These are phyloP conservation scores for Poecilobothrus nobilitatus DNA, from an alignment of 2,888 invertebrate species.

Conservation along the genomic window DNA sequence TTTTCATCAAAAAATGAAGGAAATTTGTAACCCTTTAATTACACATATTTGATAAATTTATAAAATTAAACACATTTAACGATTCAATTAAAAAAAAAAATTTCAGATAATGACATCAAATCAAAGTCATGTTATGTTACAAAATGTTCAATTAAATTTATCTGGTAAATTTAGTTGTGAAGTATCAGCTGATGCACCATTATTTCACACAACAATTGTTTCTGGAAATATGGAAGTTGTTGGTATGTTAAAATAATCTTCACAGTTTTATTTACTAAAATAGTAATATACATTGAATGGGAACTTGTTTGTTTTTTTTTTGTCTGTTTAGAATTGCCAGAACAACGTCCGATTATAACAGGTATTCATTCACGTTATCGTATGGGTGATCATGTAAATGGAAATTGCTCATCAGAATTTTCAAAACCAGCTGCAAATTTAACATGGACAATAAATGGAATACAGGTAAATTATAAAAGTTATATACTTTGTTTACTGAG, in stretches of 20 bases:
- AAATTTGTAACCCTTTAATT: too few species aligned
- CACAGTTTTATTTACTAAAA: background rate
- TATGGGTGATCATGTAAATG: slow-evolving; percentile 47
- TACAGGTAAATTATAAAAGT: too few species aligned
- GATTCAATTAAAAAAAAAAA: too few species aligned
- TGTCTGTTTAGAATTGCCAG: slow-evolving; percentile 44
- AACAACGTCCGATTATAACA: slow-evolving; percentile 47
- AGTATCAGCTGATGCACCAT: slow-evolving; percentile 43
- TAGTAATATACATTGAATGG: background rate
- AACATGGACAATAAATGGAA: slow-evolving; percentile 51
- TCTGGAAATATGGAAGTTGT: slow-evolving; percentile 42
- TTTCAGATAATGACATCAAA: slow-evolving; percentile 38
- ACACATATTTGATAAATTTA: too few species aligned
- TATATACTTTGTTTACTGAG: slow-evolving; percentile 26
- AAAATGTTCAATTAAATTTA: slow-evolving; percentile 37
- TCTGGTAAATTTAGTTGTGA: slow-evolving; percentile 42
- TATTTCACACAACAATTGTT: slow-evolving; percentile 40
- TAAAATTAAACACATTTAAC: too few species aligned
- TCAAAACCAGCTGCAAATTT: slow-evolving; percentile 51
- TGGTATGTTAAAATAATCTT: slow-evolving; percentile 31
- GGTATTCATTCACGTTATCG: slow-evolving; percentile 50
- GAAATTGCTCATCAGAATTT: slow-evolving; percentile 50
- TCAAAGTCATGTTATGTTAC: slow-evolving; percentile 39
- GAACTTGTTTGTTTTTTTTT: slow-evolving; percentile 13
- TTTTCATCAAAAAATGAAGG: too few species aligned